Evolutionary conservation across 2,113 vertebrate species (phyloP).

Genomic region (Gopherus evgoodei): DNA sequence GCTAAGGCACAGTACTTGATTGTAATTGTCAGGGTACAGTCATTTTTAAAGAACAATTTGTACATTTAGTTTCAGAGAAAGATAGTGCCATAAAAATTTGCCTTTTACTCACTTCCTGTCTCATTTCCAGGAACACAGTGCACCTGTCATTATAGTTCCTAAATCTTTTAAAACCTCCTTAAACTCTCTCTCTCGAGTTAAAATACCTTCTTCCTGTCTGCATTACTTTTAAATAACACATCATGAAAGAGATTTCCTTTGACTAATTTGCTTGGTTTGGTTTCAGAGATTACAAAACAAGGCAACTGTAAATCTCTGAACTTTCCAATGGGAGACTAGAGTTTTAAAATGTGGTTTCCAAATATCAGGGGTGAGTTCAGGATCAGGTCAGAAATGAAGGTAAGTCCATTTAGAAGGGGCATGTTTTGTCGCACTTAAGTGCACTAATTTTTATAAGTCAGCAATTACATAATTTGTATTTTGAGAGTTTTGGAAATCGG

Average conservation of each 20-base stretch:
- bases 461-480: constrained; percentile 30
- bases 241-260: constrained; percentile 72
- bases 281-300: constrained; percentile 49
- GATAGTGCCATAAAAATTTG: constrained; percentile 55
- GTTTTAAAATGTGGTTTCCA: constrained; percentile 17
- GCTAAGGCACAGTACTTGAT: constrained; percentile 54
- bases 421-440: constrained; percentile 21
- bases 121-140: constrained; percentile 63
- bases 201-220: constrained; percentile 73
- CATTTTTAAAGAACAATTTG: constrained; percentile 59
- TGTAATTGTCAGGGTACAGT: constrained; percentile 47
- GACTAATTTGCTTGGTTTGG: constrained; percentile 66
- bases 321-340: constrained; percentile 38
- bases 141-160: constrained; percentile 68
- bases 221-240: constrained; percentile 68
- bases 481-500: constrained; percentile 14
- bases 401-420: constrained; percentile 32
- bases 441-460: background rate
- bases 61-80: constrained; percentile 61
- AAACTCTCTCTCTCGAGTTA: constrained; percentile 65
- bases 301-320: constrained; percentile 34
- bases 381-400: constrained; percentile 20
- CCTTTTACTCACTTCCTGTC: constrained; percentile 41
- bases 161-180: constrained; percentile 68
- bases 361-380: constrained; percentile 53